Percentiles rank a stretch among this genome's conserved stretches.
Evolutionary conservation across 2,888 invertebrate species (phyloP).

Genomic region (Rhyacophila evoluta): DNA sequence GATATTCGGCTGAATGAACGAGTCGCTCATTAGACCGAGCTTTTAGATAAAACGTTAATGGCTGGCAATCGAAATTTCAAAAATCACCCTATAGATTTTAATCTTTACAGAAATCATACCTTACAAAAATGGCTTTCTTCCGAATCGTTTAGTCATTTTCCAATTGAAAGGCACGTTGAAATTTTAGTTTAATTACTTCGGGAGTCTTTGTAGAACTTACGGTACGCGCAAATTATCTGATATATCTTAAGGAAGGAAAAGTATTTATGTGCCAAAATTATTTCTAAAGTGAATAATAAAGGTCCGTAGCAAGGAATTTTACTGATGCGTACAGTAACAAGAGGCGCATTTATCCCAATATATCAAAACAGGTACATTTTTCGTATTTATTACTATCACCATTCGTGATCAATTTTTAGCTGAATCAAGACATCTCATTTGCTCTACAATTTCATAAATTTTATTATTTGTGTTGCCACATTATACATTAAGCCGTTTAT

Average conservation of each 20-base stretch:
- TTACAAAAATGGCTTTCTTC: background rate
- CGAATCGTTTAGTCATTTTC: background rate
- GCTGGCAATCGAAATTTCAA: background rate
- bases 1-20: too few species aligned
- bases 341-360: too few species aligned
- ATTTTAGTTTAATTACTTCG: conserved; percentile 15
- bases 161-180: background rate
- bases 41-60: too few species aligned
- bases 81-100: conserved; percentile 8
- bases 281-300: background rate
- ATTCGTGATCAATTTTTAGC: too few species aligned
- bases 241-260: background rate
- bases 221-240: background rate
- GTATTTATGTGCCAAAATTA: background rate
- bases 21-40: too few species aligned
- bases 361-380: too few species aligned
- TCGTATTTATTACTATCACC: too few species aligned
- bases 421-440: too few species aligned
- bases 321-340: too few species aligned
- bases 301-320: background rate
- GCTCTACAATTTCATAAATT: too few species aligned
- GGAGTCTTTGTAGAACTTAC: background rate
- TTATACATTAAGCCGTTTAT: too few species aligned
- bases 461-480: too few species aligned
- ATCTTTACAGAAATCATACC: background rate